Percentiles rank a stretch among this genome's conserved stretches.
These are phyloP conservation scores for Apodemus speciosus DNA, from an alignment of 2,113 vertebrate genomes.

Conservation along the genomic window DNA sequence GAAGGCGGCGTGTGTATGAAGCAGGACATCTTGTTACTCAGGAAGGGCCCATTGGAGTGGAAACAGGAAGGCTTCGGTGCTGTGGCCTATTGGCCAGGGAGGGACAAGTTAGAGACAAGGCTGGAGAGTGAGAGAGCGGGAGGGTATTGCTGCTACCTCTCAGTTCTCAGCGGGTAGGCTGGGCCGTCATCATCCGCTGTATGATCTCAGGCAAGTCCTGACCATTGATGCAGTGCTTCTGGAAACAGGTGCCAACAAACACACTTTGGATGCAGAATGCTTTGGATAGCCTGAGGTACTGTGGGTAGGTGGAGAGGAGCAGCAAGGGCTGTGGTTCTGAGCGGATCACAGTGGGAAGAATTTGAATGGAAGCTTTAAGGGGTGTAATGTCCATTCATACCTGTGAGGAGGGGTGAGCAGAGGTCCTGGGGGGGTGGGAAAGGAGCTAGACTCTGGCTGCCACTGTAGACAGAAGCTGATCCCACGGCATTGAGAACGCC, in stretches of 20 bases:
- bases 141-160: background rate
- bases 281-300: background rate
- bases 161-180: background rate
- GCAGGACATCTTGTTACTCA: background rate
- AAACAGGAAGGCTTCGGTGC: background rate
- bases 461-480: background rate
- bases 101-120: background rate
- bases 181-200: background rate
- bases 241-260: background rate
- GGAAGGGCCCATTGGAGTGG: background rate
- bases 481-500: background rate
- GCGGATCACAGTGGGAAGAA: background rate
- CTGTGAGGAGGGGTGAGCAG: background rate
- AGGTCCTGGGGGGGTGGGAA: background rate
- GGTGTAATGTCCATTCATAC: background rate
- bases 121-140: background rate
- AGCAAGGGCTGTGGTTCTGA: background rate
- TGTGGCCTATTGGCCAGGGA: background rate
- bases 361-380: no score
- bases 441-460: background rate
- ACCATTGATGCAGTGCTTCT: background rate
- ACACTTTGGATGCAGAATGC: background rate
- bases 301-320: background rate
- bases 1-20: background rate
- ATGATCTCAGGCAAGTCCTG: background rate